Percentiles rank a stretch among this genome's conserved stretches.
Conservation (phyloP, 2,113 vertebrate species). For the Otolemur garnettii region DNA sequence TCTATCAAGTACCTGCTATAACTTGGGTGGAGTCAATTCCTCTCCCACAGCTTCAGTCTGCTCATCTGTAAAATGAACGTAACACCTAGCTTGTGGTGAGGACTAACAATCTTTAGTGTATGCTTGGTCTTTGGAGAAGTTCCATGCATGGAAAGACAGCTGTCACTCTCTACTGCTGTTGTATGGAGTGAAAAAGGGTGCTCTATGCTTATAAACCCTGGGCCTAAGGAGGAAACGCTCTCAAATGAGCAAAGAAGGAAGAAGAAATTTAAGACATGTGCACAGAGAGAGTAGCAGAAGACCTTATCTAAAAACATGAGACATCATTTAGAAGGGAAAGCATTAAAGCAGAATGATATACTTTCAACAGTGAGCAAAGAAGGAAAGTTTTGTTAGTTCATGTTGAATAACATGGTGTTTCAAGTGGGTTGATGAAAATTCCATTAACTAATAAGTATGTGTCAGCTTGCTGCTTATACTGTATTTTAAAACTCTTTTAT, state of each 20-base stretch:
- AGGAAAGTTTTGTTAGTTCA: neutral
- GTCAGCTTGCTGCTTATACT: slow-evolving; percentile 3
- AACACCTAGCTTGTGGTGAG: neutral
- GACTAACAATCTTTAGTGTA: neutral
- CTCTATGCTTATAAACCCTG: neutral
- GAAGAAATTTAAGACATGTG: neutral
- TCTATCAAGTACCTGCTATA: neutral
- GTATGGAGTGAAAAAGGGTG: neutral
- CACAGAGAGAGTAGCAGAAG: neutral
- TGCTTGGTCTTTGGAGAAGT: neutral
- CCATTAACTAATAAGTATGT: neutral
- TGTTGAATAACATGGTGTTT: neutral
- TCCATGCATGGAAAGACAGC: neutral
- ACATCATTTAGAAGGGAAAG: slow-evolving; percentile 9
- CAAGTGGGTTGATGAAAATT: neutral
- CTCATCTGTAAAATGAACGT: neutral
- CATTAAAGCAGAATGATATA: neutral
- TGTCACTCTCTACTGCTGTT: neutral
- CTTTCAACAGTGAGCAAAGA: neutral
- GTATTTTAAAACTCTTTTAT: neutral
- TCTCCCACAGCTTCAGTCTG: neutral
- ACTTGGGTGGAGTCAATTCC: neutral
- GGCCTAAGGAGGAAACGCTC: neutral
- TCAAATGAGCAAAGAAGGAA: neutral
- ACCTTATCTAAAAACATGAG: slow-evolving; percentile 3